A percentile compares a stretch with the other conserved stretches of the same genome.
Conservation (phyloP, 2,888 invertebrate species). For the Drosophila crucigera region DNA sequence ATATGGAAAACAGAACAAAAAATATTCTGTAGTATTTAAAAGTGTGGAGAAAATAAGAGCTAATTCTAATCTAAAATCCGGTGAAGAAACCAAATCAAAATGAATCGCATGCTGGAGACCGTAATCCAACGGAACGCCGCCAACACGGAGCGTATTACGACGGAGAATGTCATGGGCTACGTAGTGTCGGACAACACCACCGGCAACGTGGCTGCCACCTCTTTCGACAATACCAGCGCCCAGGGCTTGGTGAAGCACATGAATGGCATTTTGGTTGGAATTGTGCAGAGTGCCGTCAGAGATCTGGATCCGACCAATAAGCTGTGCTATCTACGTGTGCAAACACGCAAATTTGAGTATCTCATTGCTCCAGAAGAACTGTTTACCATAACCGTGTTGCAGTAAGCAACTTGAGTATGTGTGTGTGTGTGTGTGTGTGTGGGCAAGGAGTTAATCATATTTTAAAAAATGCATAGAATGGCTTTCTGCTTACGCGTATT, state of each 20-base stretch:
- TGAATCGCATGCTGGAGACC: constrained; percentile 73
- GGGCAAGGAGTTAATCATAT: constrained; percentile 29
- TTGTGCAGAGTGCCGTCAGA: constrained; percentile 79
- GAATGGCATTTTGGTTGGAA: constrained; percentile 66
- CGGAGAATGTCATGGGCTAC: constrained; percentile 73
- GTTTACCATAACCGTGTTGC: constrained; percentile 83
- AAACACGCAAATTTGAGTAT: constrained; percentile 82
- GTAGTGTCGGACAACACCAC: constrained; percentile 76
- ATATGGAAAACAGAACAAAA: not conserved
- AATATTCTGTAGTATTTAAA: not conserved
- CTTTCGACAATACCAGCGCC: constrained; percentile 82
- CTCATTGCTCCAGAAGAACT: constrained; percentile 81
- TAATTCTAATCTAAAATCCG: not conserved
- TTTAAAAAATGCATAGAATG: not conserved
- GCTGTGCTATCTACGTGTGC: constrained; percentile 80
- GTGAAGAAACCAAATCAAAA: constrained; percentile 1
- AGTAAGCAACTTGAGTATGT: constrained; percentile 38
- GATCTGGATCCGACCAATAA: constrained; percentile 83
- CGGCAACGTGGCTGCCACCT: constrained; percentile 72
- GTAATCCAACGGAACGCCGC: constrained; percentile 70
- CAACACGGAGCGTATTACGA: constrained; percentile 78
- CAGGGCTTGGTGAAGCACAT: constrained; percentile 78
- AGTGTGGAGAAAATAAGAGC: not conserved
- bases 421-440: constrained; percentile 12
- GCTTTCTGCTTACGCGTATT: not conserved